These are phyloP conservation scores for Entelurus aequoreus DNA, from an alignment of 2,113 vertebrate genomes.

Conservation along the genomic window DNA sequence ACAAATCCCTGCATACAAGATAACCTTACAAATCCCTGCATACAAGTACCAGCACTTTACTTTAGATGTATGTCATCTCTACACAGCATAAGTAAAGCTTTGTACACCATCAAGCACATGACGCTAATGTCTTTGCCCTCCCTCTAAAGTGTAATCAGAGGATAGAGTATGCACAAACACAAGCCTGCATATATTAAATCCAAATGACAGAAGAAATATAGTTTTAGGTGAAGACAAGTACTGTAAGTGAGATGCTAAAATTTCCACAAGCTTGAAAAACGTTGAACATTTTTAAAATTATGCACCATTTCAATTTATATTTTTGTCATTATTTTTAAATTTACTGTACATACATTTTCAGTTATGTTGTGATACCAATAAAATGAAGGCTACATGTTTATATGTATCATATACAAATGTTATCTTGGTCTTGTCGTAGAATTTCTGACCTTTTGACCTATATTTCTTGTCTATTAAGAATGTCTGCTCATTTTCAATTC, in stretches of 20 bases:
- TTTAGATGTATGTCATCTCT: neutral
- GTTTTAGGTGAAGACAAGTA: neutral
- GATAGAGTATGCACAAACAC: slow-evolving; percentile 4
- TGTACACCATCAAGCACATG: neutral
- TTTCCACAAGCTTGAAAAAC: neutral
- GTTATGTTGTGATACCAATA: too few relatives aligned
- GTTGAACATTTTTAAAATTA: too few relatives aligned
- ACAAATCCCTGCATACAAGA: neutral
- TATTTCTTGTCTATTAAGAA: too few relatives aligned
- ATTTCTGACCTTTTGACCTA: too few relatives aligned
- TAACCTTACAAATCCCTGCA: neutral
- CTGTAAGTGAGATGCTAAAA: neutral
- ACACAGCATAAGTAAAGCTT: slow-evolving; percentile 15
- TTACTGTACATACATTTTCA: too few relatives aligned
- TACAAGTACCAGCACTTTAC: neutral
- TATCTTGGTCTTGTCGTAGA: too few relatives aligned
- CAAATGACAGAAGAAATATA: neutral
- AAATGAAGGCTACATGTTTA: too few relatives aligned
- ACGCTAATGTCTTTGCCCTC: slow-evolving; percentile 3
- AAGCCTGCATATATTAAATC: neutral
- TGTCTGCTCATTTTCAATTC: too few relatives aligned
- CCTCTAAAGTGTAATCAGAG: slow-evolving; percentile 5
- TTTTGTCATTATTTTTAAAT: too few relatives aligned
- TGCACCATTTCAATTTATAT: too few relatives aligned
- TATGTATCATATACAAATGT: too few relatives aligned